Percentiles rank a stretch among this genome's conserved stretches.
phyloP scores from a whole-genome alignment of 1,140 invertebrate genomes.

The Hyposmocoma kahamanoa region DNA sequence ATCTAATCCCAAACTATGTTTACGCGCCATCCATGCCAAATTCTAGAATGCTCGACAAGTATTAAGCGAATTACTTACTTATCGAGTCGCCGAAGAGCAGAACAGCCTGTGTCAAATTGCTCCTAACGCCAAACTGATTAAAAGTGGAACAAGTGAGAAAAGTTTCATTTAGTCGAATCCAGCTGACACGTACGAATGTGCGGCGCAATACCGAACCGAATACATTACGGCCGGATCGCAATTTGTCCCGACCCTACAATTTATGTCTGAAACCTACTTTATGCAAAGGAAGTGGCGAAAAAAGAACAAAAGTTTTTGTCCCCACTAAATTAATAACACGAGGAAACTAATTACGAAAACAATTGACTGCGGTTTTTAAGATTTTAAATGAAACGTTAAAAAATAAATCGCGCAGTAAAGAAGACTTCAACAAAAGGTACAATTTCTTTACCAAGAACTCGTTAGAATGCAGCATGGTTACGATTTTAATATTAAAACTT shows the following conservation, averaged over 20 bases:
- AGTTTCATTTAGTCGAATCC: slow-evolving; percentile 53
- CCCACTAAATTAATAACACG: slow-evolving; percentile 36
- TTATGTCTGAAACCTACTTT: slow-evolving; percentile 48
- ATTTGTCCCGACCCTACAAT: slow-evolving; percentile 55
- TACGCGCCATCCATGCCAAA: too few relatives aligned
- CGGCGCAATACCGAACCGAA: slow-evolving; percentile 21
- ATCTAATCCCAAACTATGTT: too few relatives aligned
- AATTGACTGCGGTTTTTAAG: background rate
- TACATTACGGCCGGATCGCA: slow-evolving; percentile 40
- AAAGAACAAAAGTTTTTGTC: slow-evolving; percentile 34
- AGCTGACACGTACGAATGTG: slow-evolving; percentile 34
- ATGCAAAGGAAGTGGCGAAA: slow-evolving; percentile 45
- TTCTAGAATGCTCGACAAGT: too few relatives aligned
- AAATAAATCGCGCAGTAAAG: background rate
- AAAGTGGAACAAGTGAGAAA: slow-evolving; percentile 42
- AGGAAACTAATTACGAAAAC: background rate
- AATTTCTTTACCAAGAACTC: background rate
- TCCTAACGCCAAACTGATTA: slow-evolving; percentile 20
- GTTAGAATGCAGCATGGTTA: background rate
- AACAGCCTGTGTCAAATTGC: slow-evolving; percentile 12
- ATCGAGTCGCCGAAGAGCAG: too few relatives aligned
- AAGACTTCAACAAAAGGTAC: background rate
- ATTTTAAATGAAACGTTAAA: too few relatives aligned
- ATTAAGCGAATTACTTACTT: too few relatives aligned
- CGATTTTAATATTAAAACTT: background rate